Percentiles rank a stretch among this genome's conserved stretches.
phyloP scores from a whole-genome alignment of 2,888 invertebrate genomes.

The Ligdia adustata region DNA sequence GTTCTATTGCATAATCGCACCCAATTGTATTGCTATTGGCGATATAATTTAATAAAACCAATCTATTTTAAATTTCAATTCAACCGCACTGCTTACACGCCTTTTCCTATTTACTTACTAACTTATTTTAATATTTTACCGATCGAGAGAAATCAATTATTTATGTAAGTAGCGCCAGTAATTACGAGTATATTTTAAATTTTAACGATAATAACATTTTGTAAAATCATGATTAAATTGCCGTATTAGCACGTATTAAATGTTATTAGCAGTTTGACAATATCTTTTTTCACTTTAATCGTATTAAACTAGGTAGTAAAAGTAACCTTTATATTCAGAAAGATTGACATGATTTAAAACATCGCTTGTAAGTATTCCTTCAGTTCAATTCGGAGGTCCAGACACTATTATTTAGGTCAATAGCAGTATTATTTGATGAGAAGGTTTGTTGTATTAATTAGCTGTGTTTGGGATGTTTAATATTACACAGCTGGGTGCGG shows the following conservation, averaged over 20 bases:
- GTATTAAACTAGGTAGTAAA: no score
- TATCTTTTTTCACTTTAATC: no score
- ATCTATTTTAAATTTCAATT: slow-evolving; percentile 24
- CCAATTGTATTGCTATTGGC: slow-evolving; percentile 38
- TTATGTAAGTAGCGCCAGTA: no score
- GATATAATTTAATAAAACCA: slow-evolving; percentile 34
- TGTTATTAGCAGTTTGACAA: neutral
- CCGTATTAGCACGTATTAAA: slow-evolving; percentile 2
- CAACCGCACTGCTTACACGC: slow-evolving; percentile 12
- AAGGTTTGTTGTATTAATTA: no score
- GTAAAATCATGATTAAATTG: neutral
- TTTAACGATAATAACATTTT: neutral
- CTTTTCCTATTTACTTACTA: neutral
- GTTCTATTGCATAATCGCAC: slow-evolving; percentile 62
- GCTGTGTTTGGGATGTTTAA: no score
- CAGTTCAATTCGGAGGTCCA: no score
- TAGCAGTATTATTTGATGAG: no score
- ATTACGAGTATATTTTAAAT: neutral
- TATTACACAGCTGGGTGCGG: no score
- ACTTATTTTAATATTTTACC: neutral
- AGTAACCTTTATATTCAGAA: no score
- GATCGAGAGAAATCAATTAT: neutral
- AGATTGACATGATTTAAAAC: no score
- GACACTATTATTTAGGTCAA: no score
- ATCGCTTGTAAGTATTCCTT: no score